Conservation (phyloP, 2,888 invertebrate genomes). For the Aporophyla nigra region DNA sequence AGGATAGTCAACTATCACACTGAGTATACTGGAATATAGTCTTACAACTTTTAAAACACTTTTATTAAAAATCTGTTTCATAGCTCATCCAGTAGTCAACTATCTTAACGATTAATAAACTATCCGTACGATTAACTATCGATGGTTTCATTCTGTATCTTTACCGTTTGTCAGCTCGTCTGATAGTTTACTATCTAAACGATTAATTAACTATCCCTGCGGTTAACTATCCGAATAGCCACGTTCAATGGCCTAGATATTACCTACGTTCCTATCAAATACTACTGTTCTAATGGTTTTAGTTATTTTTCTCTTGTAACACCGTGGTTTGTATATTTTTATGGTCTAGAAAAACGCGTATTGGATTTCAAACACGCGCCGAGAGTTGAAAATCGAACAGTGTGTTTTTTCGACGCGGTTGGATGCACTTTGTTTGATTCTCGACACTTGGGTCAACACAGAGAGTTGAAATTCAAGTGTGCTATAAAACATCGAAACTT, state of each 20-base stretch:
- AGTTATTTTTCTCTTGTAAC: constrained; percentile 57
- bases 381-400: too few relatives aligned
- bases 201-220: constrained; percentile 19
- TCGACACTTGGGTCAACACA: too few relatives aligned
- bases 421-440: too few relatives aligned
- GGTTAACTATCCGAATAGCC: constrained; percentile 18
- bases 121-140: constrained; percentile 6
- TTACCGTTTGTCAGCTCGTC: background rate
- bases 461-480: too few relatives aligned
- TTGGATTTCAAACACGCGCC: too few relatives aligned
- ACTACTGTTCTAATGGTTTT: constrained; percentile 57
- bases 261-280: constrained; percentile 66
- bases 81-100: background rate
- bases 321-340: constrained; percentile 58
- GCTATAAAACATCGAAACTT: too few relatives aligned
- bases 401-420: too few relatives aligned
- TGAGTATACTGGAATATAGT: background rate
- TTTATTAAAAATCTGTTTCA: background rate
- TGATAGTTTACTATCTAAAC: constrained; percentile 6
- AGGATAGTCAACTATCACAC: constrained; percentile 1
- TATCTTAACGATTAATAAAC: background rate
- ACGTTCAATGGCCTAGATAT: constrained; percentile 31
- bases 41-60: background rate
- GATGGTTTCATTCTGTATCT: background rate
- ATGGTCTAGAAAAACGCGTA: background rate